Base-by-base conservation (phyloP, 2,113 vertebrate genomes). In the Xyrauchen texanus region DNA sequence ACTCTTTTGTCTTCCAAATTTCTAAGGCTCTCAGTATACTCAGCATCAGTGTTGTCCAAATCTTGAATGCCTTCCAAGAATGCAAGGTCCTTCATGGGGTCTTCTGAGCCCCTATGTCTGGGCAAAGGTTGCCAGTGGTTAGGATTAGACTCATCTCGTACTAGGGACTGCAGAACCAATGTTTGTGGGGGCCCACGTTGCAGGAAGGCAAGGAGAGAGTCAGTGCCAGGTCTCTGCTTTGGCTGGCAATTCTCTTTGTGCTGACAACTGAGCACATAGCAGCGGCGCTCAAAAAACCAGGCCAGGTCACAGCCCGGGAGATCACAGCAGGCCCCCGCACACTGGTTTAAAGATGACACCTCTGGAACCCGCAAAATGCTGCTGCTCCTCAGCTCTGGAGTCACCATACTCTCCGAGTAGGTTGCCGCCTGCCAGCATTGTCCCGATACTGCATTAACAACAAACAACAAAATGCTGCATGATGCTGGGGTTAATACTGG, bases 251-350 rank as follows among this genome's bases (percentile, higher is more conserved):
- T 91, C 51, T 91, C 93, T 82, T 85, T 87, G 76, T 76, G 91
- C 34, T 90, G 93, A 85, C 96, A 98, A 90, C 89, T 95, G 73
- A 98, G 93, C 0, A 96, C 85, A 76, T 95, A 97, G 88, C 96
- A 98, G 80, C 80, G 94, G 4, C 85, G 92, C 63, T 95, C 90
- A 6, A 97, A 95, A 90, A 96, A 90, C 96, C 96, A 98, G 49
- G 94, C 94, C 83, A 97, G 83, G 85, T 97, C 93, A 55, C 94
- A 96, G 49, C 89, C 93, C 0, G 90, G 82, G 34, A 95, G 88
- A 75, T 94, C 92, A 70, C 96, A 97, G 86, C 95, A 95, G 0
- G 95, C 95, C 0, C 89, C 82, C 0, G 89, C 91, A 74, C 96
- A 97, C 84, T 93, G 93, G 0, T 89, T 77, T 84, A 95, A 67